Conservation (phyloP, 2,888 invertebrate species). For the Eilema depressum region DNA sequence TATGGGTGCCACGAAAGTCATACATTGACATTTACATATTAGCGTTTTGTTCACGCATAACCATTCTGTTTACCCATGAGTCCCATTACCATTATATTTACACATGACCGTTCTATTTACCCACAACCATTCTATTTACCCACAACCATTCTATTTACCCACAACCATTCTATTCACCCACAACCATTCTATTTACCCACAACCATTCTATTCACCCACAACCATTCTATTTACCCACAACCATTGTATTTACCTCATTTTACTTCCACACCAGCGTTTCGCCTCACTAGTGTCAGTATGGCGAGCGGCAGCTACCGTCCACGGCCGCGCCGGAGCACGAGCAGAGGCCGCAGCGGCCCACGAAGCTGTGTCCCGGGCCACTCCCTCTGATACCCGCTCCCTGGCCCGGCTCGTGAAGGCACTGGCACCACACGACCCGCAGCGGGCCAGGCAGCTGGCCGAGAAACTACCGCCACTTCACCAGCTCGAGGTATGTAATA, state of each 20-base stretch:
- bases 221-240: too few species aligned
- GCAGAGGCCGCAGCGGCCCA: constrained; percentile 91
- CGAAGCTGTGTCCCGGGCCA: constrained; percentile 93
- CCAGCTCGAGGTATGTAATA: constrained; percentile 36
- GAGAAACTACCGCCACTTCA: constrained; percentile 69
- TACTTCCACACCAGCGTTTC: constrained; percentile 58
- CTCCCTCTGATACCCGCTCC: constrained; percentile 91
- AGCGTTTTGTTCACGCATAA: too few species aligned
- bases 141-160: too few species aligned
- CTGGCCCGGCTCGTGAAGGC: constrained; percentile 97
- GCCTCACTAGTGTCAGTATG: constrained; percentile 91
- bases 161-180: too few species aligned
- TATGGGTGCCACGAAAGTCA: too few species aligned
- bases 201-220: too few species aligned
- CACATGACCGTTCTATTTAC: too few species aligned
- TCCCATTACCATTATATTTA: not conserved
- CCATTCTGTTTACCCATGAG: too few species aligned
- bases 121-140: too few species aligned
- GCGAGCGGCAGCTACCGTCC: constrained; percentile 94
- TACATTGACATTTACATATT: too few species aligned
- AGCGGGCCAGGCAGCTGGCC: constrained; percentile 90
- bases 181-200: too few species aligned
- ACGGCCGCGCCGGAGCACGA: constrained; percentile 92
- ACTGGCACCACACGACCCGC: constrained; percentile 93
- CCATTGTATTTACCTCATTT: too few species aligned